A percentile compares a stretch with the other conserved stretches of the same genome.
These are phyloP conservation scores for Pseudomugil tenellus DNA, from an alignment of 2,797 vertebrate species.

Conservation along the genomic window DNA sequence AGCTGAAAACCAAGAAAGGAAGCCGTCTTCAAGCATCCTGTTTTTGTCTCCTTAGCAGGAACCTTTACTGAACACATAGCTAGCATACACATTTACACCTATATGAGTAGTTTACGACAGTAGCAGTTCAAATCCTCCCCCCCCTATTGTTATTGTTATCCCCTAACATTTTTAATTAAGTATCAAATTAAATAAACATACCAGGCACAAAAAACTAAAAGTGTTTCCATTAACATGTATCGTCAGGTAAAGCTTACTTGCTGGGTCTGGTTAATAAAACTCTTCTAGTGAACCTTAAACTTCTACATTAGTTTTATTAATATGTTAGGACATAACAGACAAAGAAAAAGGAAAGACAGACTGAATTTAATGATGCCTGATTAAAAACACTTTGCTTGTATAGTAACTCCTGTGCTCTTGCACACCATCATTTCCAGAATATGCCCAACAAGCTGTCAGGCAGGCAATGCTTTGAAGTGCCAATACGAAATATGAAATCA, in stretches of 20 bases:
- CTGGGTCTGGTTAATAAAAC: background rate
- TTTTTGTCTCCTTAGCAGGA: slow-evolving; percentile 31
- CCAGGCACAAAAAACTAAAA: no score
- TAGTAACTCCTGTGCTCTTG: slow-evolving; percentile 13
- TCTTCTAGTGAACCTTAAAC: background rate
- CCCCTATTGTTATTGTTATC: slow-evolving; percentile 8
- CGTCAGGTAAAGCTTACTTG: background rate
- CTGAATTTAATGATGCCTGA: background rate
- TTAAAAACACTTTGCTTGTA: slow-evolving; percentile 16
- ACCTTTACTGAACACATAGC: background rate
- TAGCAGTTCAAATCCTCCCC: slow-evolving; percentile 54
- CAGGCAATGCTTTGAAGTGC: slow-evolving; percentile 49
- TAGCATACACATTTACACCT: background rate
- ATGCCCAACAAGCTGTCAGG: slow-evolving; percentile 63
- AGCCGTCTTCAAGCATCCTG: slow-evolving; percentile 23
- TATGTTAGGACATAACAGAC: no score
- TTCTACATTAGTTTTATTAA: background rate
- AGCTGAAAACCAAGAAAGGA: slow-evolving; percentile 29
- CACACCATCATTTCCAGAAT: slow-evolving; percentile 38
- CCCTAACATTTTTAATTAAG: background rate
- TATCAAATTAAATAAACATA: no score
- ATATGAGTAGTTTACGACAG: slow-evolving; percentile 31
- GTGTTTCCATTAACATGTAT: background rate
- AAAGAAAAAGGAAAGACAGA: background rate
- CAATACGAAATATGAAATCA: slow-evolving; percentile 33